A percentile compares a stretch with the other conserved stretches of the same genome.
Conservation (phyloP, 53 echinoderm and acorn worm genomes). For the Astropecten irregularis region DNA sequence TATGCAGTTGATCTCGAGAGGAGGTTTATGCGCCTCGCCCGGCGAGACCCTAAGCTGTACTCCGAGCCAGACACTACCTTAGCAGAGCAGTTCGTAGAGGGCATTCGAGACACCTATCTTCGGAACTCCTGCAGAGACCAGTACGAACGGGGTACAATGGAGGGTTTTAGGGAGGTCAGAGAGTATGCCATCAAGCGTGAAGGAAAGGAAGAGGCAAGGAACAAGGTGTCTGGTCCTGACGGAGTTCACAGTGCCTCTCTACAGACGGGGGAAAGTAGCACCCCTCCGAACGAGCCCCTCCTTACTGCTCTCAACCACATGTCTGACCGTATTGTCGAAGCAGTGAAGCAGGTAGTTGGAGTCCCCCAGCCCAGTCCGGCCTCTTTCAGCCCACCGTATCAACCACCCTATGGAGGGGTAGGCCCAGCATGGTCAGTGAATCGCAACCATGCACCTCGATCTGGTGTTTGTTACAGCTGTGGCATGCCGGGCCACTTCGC, state of each 20-base stretch:
- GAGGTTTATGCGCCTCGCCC: constrained; percentile 10
- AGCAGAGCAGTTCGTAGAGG: constrained; percentile 18
- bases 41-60: constrained; percentile 31
- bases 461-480: background rate
- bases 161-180: constrained; percentile 15
- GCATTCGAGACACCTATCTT: constrained; percentile 12
- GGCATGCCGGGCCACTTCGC: background rate
- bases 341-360: background rate
- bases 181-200: constrained; percentile 25
- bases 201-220: constrained; percentile 13
- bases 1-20: constrained; percentile 43
- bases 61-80: constrained; percentile 35
- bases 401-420: background rate
- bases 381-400: too few relatives aligned
- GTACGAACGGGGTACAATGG: background rate
- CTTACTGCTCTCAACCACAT: background rate
- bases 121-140: constrained; percentile 16
- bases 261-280: background rate
- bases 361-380: too few relatives aligned
- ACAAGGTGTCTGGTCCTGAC: background rate
- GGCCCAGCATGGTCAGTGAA: background rate
- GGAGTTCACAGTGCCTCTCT: background rate
- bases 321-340: background rate
- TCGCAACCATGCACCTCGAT: background rate
- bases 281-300: background rate